A percentile compares a stretch with the other conserved stretches of the same genome.
Conservation (phyloP, 2,888 invertebrate species). For the Sturmia bella region DNA sequence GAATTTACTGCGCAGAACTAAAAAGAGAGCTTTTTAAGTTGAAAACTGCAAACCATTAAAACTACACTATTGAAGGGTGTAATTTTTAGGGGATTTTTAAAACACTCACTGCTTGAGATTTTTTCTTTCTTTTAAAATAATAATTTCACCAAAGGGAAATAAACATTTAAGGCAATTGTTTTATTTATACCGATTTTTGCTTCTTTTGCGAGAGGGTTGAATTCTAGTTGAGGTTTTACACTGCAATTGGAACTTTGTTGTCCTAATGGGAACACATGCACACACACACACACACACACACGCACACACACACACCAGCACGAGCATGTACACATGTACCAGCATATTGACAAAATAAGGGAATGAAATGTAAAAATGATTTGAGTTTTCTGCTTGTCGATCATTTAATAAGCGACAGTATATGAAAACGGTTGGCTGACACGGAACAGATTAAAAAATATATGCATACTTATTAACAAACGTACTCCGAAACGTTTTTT, state of each 20-base stretch:
- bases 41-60: slow-evolving; percentile 21
- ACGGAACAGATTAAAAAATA: slow-evolving; percentile 30
- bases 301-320: neutral
- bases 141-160: slow-evolving; percentile 31
- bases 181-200: slow-evolving; percentile 35
- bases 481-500: slow-evolving; percentile 9
- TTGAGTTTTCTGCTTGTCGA: slow-evolving; percentile 79
- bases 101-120: slow-evolving; percentile 34
- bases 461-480: neutral
- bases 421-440: slow-evolving; percentile 78
- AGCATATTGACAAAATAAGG: slow-evolving; percentile 56
- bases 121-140: slow-evolving; percentile 33
- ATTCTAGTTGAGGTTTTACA: slow-evolving; percentile 70
- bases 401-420: slow-evolving; percentile 81
- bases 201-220: slow-evolving; percentile 69
- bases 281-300: slow-evolving; percentile 69
- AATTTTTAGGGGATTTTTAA: slow-evolving; percentile 60
- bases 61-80: slow-evolving; percentile 8
- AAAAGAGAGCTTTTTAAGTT: neutral
- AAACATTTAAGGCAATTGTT: slow-evolving; percentile 37
- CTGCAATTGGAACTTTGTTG: slow-evolving; percentile 62
- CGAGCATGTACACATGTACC: slow-evolving; percentile 55
- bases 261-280: slow-evolving; percentile 26
- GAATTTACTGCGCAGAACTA: slow-evolving; percentile 10
- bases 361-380: slow-evolving; percentile 75